phyloP scores from a whole-genome alignment of 2,797 vertebrate species.

The Ciconia nigra region DNA sequence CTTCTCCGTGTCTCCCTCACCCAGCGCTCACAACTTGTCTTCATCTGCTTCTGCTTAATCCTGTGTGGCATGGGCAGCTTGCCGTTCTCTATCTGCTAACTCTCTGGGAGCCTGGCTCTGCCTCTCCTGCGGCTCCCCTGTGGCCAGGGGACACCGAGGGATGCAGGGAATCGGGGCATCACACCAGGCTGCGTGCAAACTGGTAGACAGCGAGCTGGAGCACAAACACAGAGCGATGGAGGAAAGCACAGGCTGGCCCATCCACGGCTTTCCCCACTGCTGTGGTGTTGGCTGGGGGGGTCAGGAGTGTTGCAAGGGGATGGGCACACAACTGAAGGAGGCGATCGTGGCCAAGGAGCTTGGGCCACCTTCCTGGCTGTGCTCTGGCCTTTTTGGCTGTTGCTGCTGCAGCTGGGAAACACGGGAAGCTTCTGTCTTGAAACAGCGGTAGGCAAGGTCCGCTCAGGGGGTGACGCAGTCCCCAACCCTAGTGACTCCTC shows the following conservation, averaged over 20 bases:
- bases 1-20: not conserved
- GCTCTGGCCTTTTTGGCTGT: not conserved
- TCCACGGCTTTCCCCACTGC: not conserved
- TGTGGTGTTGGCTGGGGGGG: rapidly evolving
- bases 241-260: rapidly evolving
- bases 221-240: not conserved
- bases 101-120: not conserved
- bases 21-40: not conserved
- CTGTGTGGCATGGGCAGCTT: not conserved
- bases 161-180: not conserved
- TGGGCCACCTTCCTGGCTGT: not conserved
- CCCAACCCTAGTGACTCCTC: rapidly evolving
- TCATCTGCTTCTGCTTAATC: conserved; percentile 45
- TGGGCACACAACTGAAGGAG: rapidly evolving
- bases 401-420: not conserved
- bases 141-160: not conserved
- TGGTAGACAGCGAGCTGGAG: not conserved
- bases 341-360: rapidly evolving
- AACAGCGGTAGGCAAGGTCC: not conserved
- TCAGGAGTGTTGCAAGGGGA: not conserved
- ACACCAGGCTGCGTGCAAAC: not conserved
- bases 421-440: not conserved
- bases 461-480: not conserved
- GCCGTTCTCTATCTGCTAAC: not conserved
- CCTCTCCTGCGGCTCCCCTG: not conserved